These are phyloP conservation scores for Agrochola litura DNA, from an alignment of 2,888 invertebrate species.

Conservation along the genomic window DNA sequence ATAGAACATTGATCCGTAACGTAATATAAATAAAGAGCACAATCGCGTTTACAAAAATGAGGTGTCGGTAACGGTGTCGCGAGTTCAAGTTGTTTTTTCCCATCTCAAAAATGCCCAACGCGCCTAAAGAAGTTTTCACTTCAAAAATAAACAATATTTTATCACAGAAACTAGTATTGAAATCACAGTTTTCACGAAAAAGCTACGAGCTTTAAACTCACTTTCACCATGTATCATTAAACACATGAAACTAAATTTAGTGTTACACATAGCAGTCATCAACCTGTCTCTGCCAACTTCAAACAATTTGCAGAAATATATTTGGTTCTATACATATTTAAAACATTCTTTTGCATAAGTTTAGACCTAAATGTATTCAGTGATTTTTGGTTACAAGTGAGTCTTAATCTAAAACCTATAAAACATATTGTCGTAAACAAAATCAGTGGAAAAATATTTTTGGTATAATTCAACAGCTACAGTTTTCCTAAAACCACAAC, in stretches of 20 bases:
- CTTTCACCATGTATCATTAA: background rate
- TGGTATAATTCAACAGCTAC: background rate
- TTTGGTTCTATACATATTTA: too few species aligned
- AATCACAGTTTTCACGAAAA: constrained; percentile 7
- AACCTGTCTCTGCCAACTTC: background rate
- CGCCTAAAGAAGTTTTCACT: too few species aligned
- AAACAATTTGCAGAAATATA: background rate
- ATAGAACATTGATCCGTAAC: too few species aligned
- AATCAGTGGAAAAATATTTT: constrained; percentile 5
- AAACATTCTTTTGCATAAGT: too few species aligned
- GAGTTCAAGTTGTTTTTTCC: too few species aligned
- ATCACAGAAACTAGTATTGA: constrained; percentile 7
- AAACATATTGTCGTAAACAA: too few species aligned
- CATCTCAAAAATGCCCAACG: too few species aligned
- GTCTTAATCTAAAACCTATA: background rate
- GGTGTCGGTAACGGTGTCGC: too few species aligned
- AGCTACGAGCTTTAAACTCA: background rate
- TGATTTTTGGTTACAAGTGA: background rate
- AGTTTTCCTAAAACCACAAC: background rate
- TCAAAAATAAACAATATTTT: constrained; percentile 3
- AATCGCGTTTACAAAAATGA: too few species aligned
- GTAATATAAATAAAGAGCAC: too few species aligned
- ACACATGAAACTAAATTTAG: background rate
- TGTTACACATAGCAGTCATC: background rate
- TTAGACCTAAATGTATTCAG: background rate